Conservation (phyloP, 1,140 invertebrate species). For the Belonocnema kinseyi region DNA sequence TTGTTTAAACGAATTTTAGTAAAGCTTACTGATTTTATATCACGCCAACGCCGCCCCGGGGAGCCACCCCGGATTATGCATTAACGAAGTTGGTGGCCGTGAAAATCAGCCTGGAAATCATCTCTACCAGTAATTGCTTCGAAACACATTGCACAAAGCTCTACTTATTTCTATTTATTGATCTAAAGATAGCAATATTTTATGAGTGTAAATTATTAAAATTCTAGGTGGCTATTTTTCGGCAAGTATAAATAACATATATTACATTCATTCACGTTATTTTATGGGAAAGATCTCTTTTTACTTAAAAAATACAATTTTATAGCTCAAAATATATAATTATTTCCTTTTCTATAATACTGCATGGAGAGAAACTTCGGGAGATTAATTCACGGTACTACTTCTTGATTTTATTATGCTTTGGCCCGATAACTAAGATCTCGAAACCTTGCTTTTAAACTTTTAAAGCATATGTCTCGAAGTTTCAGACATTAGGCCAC, state of each 20-base stretch:
- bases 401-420: too few relatives aligned
- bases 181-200: not conserved
- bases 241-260: not conserved
- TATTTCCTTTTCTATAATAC: too few relatives aligned
- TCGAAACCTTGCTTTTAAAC: too few relatives aligned
- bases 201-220: not conserved
- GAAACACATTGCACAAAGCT: slow-evolving; percentile 40
- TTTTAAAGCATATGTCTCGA: too few relatives aligned
- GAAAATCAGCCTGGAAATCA: slow-evolving; percentile 66
- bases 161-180: not conserved
- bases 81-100: slow-evolving; percentile 72
- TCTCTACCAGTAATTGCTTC: slow-evolving; percentile 64
- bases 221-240: not conserved
- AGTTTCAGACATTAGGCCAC: too few relatives aligned
- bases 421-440: too few relatives aligned
- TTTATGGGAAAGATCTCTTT: too few relatives aligned
- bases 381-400: too few relatives aligned
- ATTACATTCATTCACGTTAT: not conserved
- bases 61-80: slow-evolving; percentile 72
- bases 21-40: slow-evolving; percentile 77
- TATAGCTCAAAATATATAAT: too few relatives aligned
- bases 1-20: slow-evolving; percentile 76
- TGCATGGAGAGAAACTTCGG: too few relatives aligned
- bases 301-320: too few relatives aligned
- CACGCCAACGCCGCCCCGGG: slow-evolving; percentile 71